Base-by-base conservation (phyloP, 2,797 vertebrate genomes). In the Characodon lateralis region DNA sequence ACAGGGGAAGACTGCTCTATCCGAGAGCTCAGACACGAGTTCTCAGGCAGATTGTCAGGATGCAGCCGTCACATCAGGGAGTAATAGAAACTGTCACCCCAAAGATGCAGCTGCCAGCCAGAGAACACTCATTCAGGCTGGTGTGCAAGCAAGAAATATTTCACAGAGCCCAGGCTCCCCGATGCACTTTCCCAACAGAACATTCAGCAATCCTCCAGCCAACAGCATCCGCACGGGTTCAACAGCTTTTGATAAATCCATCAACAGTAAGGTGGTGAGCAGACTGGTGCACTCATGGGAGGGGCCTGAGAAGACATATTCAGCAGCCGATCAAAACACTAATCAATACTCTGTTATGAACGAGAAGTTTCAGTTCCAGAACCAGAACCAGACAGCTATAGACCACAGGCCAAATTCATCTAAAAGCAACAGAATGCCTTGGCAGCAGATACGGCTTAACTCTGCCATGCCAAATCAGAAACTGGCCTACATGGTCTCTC, bases 251-350 rank as follows among this genome's bases (percentile, higher is more conserved):
- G 97, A 99, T 85, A 95, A 97, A 74, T 95, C 86, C 91, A 85
- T 93, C 88, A 95, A 71, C 88, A 83, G 87, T 91, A 93, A 93
- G 88, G 66, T 89, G 91, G 79, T 93, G 72, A 90, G 91, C 86
- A 92, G 96, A 91, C 90, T 96, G 90, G 88, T 96, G 83, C 96
- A 96, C 79, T 89, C 95, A 10, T 99, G 98, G 98, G 98, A 97
- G 61, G 95, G 95, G 71, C 84, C 91, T 72, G 93, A 90, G 83
- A 97, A 97, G 93, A 77, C 94, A 43, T 97, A 96, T 88, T 87
- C 95, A 87, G 77, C 95, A 76, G 78, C 93, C 78, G 97, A 98
- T 80, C 96, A 96, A 83, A 95, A 93, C 72, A 85, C 96, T 70
- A 89, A 93, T 85, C 94, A 95, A 84, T 98, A 96, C 81, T 58